A percentile compares a stretch with the other conserved stretches of the same genome.
Conservation (phyloP, 2,888 invertebrate species). For the Drosophila percnosoma region DNA sequence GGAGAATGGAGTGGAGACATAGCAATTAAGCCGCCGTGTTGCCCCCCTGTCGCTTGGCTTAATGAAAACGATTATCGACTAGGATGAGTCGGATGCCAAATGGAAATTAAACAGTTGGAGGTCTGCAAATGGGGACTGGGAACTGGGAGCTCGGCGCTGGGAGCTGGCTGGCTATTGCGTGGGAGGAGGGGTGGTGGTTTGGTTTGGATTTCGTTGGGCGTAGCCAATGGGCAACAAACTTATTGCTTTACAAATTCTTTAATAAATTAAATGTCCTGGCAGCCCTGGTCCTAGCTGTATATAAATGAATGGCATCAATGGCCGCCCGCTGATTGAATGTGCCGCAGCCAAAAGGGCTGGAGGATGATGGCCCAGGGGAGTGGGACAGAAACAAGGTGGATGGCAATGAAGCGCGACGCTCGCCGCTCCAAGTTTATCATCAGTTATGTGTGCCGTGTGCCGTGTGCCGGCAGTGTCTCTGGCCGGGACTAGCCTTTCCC, state of each 20-base stretch:
- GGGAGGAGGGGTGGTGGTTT: not conserved
- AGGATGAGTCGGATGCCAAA: slow-evolving; percentile 30
- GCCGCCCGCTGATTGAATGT: slow-evolving; percentile 46
- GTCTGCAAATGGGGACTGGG: not conserved
- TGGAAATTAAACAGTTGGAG: slow-evolving; percentile 24
- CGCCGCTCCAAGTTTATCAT: slow-evolving; percentile 67
- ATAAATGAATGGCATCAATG: slow-evolving; percentile 55
- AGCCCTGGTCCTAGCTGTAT: slow-evolving; percentile 29
- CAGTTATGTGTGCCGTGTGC: slow-evolving; percentile 57
- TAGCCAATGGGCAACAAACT: slow-evolving; percentile 59
- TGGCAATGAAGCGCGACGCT: slow-evolving; percentile 15
- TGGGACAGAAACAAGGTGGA: not conserved
- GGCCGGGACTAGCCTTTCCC: slow-evolving; percentile 10
- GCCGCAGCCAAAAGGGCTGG: not conserved
- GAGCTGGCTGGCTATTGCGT: not conserved
- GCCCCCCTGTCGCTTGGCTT: slow-evolving; percentile 60
- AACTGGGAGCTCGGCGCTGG: not conserved
- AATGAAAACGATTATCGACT: slow-evolving; percentile 78
- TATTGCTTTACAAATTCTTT: slow-evolving; percentile 80
- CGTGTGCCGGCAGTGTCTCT: slow-evolving; percentile 18
- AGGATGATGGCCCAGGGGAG: not conserved
- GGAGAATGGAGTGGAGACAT: slow-evolving; percentile 10
- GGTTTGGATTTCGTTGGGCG: slow-evolving; percentile 18
- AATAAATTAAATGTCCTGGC: slow-evolving; percentile 76
- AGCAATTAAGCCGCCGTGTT: slow-evolving; percentile 70